A percentile compares a stretch with the other conserved stretches of the same genome.
These are phyloP conservation scores for Pseudococcus viburni DNA, from an alignment of 2,888 invertebrate genomes.

Conservation along the genomic window DNA sequence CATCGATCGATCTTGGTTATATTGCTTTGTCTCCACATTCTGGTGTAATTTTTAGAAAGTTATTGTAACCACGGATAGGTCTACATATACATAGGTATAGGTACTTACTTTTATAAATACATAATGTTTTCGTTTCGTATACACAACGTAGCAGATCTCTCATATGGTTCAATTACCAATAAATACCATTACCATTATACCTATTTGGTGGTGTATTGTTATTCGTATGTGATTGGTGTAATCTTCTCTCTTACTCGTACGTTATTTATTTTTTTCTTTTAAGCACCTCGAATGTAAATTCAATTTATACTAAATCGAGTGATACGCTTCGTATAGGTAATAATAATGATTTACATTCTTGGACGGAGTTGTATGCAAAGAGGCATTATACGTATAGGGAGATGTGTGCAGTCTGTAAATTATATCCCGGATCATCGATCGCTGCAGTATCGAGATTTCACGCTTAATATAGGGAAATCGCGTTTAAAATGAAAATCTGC, in stretches of 20 bases:
- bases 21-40: slow-evolving; percentile 9
- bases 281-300: slow-evolving; percentile 35
- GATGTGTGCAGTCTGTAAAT: not conserved
- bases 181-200: too few species aligned
- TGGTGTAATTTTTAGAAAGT: slow-evolving; percentile 56
- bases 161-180: slow-evolving; percentile 47
- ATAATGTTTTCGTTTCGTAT: not conserved
- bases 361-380: not conserved
- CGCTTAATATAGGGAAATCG: not conserved
- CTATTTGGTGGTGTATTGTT: not conserved
- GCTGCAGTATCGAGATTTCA: not conserved
- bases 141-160: not conserved
- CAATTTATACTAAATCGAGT: slow-evolving; percentile 37
- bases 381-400: not conserved
- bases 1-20: not conserved
- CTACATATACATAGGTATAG: not conserved
- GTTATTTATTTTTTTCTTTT: slow-evolving; percentile 14
- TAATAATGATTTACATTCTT: slow-evolving; percentile 29
- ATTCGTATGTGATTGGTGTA: not conserved
- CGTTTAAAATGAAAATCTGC: not conserved
- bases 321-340: slow-evolving; percentile 33
- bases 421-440: slow-evolving; percentile 43
- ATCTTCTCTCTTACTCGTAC: not conserved
- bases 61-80: slow-evolving; percentile 41
- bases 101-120: not conserved